A percentile compares a stretch with the other conserved stretches of the same genome.
Conservation (phyloP, 1,140 invertebrate genomes). For the Drosophila miranda region DNA sequence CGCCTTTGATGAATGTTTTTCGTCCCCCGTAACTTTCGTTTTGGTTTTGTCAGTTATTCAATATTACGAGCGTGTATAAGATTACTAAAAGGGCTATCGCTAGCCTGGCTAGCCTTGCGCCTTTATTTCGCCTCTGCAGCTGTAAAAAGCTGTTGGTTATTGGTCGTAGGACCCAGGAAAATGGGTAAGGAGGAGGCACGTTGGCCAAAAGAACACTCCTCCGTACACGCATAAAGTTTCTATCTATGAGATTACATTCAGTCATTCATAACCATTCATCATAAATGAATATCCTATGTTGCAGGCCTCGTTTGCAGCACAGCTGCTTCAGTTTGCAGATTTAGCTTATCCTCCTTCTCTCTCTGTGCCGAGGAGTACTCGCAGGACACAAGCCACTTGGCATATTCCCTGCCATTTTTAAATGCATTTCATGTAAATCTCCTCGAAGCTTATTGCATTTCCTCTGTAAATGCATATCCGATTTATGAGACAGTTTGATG, state of each 20-base stretch:
- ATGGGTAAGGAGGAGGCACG: too few relatives aligned
- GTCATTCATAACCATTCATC: too few relatives aligned
- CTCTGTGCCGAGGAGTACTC: too few relatives aligned
- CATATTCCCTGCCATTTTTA: constrained; percentile 8
- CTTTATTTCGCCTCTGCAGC: neutral
- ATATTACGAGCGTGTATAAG: constrained; percentile 55
- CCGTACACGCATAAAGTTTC: too few relatives aligned
- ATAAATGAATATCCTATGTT: too few relatives aligned
- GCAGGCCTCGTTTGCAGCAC: too few relatives aligned
- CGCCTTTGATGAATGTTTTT: constrained; percentile 25
- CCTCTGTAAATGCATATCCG: neutral
- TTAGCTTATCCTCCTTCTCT: too few relatives aligned
- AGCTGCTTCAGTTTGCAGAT: too few relatives aligned
- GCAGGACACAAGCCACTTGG: neutral
- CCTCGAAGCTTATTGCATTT: constrained; percentile 33
- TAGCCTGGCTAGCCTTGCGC: constrained; percentile 9
- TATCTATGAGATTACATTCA: too few relatives aligned
- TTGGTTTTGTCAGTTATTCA: constrained; percentile 44
- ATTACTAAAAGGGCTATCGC: constrained; percentile 52
- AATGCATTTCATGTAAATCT: constrained; percentile 7
- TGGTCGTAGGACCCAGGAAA: too few relatives aligned
- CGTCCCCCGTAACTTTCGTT: constrained; percentile 10
- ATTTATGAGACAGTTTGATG: constrained; percentile 26
- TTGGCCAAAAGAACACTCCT: too few relatives aligned
- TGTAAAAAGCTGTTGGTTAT: constrained; percentile 11